Evolutionary conservation across 2,113 vertebrate genomes (phyloP).

Genomic region (Microtus pennsylvanicus): DNA sequence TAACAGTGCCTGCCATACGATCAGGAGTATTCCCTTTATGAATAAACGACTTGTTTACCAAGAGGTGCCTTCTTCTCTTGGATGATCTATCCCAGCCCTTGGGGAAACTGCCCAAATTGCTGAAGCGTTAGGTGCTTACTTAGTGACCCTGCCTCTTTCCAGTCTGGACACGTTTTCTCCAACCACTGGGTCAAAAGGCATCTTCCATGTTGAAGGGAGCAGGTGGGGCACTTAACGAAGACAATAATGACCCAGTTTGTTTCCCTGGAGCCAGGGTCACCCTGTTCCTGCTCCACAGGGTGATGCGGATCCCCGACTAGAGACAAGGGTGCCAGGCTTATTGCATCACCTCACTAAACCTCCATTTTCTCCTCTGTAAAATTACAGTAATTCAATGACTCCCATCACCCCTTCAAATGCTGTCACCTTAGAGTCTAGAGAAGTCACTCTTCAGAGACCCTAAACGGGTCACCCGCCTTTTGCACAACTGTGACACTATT

Average conservation of each 20-base stretch:
- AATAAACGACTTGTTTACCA: conserved; percentile 55
- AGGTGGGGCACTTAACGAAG: conserved; percentile 9
- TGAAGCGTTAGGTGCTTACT: neutral
- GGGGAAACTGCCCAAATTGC: conserved; percentile 48
- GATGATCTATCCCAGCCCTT: conserved; percentile 1
- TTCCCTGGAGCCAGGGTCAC: conserved; percentile 20
- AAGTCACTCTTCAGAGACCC: neutral
- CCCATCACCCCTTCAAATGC: neutral
- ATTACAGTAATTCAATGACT: neutral
- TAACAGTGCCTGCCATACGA: neutral
- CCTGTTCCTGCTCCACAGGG: neutral
- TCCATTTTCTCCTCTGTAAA: neutral
- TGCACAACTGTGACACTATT: neutral
- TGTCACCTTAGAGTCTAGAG: neutral
- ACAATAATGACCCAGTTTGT: neutral
- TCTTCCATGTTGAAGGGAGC: neutral
- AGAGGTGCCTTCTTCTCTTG: conserved; percentile 23
- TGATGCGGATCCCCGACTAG: neutral
- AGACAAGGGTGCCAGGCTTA: neutral
- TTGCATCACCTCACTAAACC: neutral
- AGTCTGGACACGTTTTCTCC: neutral
- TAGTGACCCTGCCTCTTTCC: conserved; percentile 56
- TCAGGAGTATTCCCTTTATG: conserved; percentile 16
- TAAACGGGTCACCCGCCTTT: neutral
- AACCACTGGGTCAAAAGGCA: conserved; percentile 50